Evolutionary conservation across 2,888 invertebrate species (phyloP).

Genomic region (Melinaea marsaeus): DNA sequence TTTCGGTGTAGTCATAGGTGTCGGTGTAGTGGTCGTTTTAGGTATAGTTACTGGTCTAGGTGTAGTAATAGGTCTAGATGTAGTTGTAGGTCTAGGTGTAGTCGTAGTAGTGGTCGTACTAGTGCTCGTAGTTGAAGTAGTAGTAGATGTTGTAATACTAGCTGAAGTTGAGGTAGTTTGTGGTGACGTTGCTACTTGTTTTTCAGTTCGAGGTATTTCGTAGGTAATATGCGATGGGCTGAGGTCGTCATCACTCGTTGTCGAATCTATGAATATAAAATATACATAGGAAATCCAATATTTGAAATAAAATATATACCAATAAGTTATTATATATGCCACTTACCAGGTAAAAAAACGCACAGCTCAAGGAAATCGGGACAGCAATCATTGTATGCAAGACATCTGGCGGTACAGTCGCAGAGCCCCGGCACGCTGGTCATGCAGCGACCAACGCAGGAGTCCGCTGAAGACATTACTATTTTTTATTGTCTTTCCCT

Average conservation of each 20-base stretch:
- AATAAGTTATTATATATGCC: too few relatives aligned
- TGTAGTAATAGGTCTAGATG: slow-evolving; percentile 25
- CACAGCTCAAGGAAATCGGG: slow-evolving; percentile 81
- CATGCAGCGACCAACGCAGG: slow-evolving; percentile 73
- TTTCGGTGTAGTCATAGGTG: slow-evolving; percentile 9
- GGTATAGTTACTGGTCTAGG: slow-evolving; percentile 30
- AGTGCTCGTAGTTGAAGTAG: slow-evolving; percentile 27
- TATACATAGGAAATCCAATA: not conserved
- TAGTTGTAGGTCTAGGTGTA: slow-evolving; percentile 29
- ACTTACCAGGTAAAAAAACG: slow-evolving; percentile 45
- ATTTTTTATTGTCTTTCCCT: not conserved
- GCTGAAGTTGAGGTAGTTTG: slow-evolving; percentile 28
- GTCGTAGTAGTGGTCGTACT: slow-evolving; percentile 23
- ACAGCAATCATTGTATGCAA: slow-evolving; percentile 79
- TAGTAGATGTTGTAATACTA: slow-evolving; percentile 29
- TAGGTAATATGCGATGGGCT: slow-evolving; percentile 20
- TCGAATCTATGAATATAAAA: slow-evolving; percentile 30
- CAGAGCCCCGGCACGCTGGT: slow-evolving; percentile 54
- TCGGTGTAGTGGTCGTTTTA: slow-evolving; percentile 31
- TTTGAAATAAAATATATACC: too few relatives aligned
- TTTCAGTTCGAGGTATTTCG: slow-evolving; percentile 46
- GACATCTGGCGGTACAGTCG: slow-evolving; percentile 78
- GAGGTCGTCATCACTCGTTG: slow-evolving; percentile 24
- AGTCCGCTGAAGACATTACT: slow-evolving; percentile 57
- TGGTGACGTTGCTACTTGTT: slow-evolving; percentile 42